These are phyloP conservation scores for Lepisosteus osseus DNA, from an alignment of 2,113 vertebrate species.

Conservation along the genomic window DNA sequence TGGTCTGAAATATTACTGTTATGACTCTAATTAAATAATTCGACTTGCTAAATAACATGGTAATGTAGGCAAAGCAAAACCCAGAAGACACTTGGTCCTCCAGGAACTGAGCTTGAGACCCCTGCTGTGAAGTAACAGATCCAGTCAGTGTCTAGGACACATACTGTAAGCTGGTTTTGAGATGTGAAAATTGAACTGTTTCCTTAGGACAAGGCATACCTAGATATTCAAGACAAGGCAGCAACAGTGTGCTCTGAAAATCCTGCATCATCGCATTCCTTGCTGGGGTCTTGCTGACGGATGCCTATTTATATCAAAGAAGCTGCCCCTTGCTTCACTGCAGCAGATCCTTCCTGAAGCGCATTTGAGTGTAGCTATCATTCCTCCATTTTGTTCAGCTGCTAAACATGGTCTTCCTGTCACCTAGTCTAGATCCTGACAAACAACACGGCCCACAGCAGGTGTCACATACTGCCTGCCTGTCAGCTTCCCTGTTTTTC, in stretches of 20 bases:
- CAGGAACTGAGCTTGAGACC: no score
- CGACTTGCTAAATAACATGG: no score
- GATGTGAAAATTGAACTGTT: not conserved
- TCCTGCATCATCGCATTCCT: constrained; percentile 3
- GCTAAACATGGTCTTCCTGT: not conserved
- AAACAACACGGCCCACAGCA: not conserved
- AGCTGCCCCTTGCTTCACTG: not conserved
- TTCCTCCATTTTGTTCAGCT: constrained; percentile 4
- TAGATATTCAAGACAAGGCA: constrained; percentile 18
- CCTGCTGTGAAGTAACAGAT: no score
- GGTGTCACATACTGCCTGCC: not conserved
- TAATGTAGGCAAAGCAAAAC: no score
- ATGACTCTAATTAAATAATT: no score
- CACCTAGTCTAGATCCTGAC: not conserved
- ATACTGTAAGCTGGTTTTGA: not conserved
- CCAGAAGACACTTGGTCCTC: no score
- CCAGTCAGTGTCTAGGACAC: not conserved
- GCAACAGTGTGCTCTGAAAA: constrained; percentile 3
- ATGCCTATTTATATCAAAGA: constrained; percentile 17
- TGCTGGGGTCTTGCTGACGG: not conserved
- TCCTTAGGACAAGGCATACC: not conserved
- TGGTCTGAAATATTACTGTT: no score
- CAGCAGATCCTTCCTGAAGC: not conserved
- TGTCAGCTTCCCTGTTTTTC: not conserved
- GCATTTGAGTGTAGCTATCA: not conserved